phyloP scores from a whole-genome alignment of 2,888 invertebrate genomes.

The Synergus japonicus region DNA sequence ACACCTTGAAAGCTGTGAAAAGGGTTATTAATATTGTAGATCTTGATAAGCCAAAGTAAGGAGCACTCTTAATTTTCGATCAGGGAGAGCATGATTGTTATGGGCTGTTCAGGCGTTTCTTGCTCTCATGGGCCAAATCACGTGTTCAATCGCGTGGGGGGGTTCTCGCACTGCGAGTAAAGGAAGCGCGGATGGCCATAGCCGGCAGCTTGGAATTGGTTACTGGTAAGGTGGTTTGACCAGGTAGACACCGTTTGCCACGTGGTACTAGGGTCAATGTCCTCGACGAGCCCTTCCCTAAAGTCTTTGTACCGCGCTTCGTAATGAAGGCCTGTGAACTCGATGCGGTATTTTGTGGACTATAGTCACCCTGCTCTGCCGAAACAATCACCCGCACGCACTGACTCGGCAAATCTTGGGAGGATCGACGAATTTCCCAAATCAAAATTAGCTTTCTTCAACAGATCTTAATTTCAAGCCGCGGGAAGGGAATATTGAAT shows the following conservation, averaged over 20 bases:
- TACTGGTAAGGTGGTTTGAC: conserved; percentile 68
- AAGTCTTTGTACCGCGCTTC: conserved; percentile 59
- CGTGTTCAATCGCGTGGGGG: conserved; percentile 8
- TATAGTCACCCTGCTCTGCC: background rate
- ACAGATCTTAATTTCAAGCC: background rate
- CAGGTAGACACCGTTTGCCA: conserved; percentile 69
- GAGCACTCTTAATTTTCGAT: background rate
- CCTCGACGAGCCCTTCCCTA: conserved; percentile 65
- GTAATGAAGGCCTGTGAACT: conserved; percentile 55
- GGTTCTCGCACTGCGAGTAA: conserved; percentile 13
- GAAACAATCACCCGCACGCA: conserved; percentile 2
- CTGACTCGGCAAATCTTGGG: conserved; percentile 33
- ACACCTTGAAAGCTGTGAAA: background rate
- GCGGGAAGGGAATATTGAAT: too few relatives aligned
- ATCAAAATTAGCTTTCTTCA: background rate
- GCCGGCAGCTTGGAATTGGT: conserved; percentile 60
- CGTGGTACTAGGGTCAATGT: conserved; percentile 70
- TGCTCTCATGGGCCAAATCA: conserved; percentile 14
- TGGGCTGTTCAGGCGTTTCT: conserved; percentile 27
- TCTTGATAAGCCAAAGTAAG: background rate
- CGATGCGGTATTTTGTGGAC: conserved; percentile 12
- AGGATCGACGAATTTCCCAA: conserved; percentile 35
- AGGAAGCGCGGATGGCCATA: conserved; percentile 24
- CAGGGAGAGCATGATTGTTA: background rate
- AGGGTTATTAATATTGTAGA: background rate